Evolutionary conservation across 2,113 vertebrate genomes (phyloP), one percentile per base, ranked within the genome.

Genomic region (Salvelinus namaycush): DNA sequence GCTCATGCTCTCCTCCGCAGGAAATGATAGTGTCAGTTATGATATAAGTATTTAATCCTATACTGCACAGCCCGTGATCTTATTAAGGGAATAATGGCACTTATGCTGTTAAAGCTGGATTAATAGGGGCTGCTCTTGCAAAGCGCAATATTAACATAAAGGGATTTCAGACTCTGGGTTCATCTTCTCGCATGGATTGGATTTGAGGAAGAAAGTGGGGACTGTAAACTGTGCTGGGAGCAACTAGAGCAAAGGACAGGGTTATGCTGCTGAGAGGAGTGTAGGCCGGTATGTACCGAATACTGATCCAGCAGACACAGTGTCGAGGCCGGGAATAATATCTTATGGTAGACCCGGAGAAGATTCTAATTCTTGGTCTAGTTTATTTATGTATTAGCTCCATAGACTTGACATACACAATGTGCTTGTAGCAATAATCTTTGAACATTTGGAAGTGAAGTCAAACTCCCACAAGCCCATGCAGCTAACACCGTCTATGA

Each of bases 41-140:
- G 91, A 92, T 94, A 90, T 92, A 92, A 94, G 92, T 90, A 90
- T 92, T 93, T 93, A 94, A 94, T 94, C 93, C 93, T 83, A 89
- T 93, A 93, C 89, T 88, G 91, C 92, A 90, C 90, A 93, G 90
- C 89, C 92, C 84, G 85, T 93, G 93, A 94, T 94, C 92, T 93
- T 93, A 94, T 94, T 94, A 94, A 89, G 90, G 91, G 90, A 92
- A 94, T 94, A 94, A 94, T 93, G 88, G 88, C 90, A 92, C 85
- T 93, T 93, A 93, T 89, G 86, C 89, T 85, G 91, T 90, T 93
- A 93, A 92, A 93, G 91, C 91, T 90, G 92, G 93, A 93, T 94
- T 93, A 94, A 94, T 94, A 91, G 91, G 16, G 90, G 84, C 90
- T 91, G 87, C 83, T 87, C 89, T 85, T 83, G 86, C 90, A 92